phyloP scores from a whole-genome alignment of 2,113 vertebrate genomes.

The Argyrosomus japonicus region DNA sequence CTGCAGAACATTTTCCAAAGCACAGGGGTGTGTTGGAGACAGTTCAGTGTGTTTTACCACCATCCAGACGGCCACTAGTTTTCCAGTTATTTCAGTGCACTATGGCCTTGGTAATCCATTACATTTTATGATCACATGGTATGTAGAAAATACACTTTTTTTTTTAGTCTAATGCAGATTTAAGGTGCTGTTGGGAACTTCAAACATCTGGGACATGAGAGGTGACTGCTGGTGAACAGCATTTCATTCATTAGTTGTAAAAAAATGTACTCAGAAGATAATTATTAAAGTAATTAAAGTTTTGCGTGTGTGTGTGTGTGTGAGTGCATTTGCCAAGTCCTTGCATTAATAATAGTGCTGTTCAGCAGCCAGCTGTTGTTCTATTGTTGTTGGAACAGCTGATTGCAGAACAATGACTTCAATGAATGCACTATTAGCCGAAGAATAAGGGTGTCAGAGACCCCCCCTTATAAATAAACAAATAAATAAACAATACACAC shows the following conservation, averaged over 20 bases:
- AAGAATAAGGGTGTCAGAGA: background rate
- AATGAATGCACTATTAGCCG: background rate
- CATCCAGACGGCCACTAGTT: background rate
- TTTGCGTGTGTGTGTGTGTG: constrained; percentile 12
- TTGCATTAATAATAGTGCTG: constrained; percentile 43
- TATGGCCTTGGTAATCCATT: background rate
- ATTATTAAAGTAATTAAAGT: constrained; percentile 49
- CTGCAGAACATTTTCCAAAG: background rate
- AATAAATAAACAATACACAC: background rate
- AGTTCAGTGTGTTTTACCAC: background rate
- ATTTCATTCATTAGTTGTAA: constrained; percentile 14
- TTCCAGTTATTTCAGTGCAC: background rate
- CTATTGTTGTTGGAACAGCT: constrained; percentile 19
- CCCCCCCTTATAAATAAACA: background rate
- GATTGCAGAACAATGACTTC: constrained; percentile 11
- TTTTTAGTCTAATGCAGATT: background rate
- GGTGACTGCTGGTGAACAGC: background rate
- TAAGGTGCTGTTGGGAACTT: background rate
- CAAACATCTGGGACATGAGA: constrained; percentile 3
- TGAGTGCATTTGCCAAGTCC: constrained; percentile 15
- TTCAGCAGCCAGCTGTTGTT: constrained; percentile 53
- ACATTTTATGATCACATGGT: background rate
- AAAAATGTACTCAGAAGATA: constrained; percentile 26
- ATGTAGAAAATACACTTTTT: background rate
- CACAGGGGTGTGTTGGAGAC: background rate